Conservation (phyloP, 2,113 vertebrate genomes). For the Trinectes maculatus region DNA sequence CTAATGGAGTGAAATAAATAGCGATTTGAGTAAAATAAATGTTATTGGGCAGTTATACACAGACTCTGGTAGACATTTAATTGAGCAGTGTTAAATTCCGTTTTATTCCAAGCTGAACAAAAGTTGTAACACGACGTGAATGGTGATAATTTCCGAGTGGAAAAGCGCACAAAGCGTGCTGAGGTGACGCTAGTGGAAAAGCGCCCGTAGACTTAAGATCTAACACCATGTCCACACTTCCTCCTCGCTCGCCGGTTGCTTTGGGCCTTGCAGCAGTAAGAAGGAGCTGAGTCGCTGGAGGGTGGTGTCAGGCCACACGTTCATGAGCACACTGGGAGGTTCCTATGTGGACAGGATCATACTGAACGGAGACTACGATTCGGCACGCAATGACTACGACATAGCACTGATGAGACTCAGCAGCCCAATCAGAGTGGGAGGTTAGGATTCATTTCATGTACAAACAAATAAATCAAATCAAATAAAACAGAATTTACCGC, state of each 20-base stretch:
- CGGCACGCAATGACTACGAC: conserved; percentile 81
- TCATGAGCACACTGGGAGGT: conserved; percentile 62
- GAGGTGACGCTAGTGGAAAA: too few relatives aligned
- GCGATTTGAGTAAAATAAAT: too few relatives aligned
- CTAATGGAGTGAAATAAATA: too few relatives aligned
- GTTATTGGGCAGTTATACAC: too few relatives aligned
- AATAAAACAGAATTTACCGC: not conserved
- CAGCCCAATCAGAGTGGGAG: conserved; percentile 79
- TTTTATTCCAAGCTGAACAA: too few relatives aligned
- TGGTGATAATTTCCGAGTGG: too few relatives aligned
- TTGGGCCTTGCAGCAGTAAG: conserved; percentile 42
- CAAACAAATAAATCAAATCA: not conserved
- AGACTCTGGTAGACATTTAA: too few relatives aligned
- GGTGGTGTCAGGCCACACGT: conserved; percentile 78
- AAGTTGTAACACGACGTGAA: too few relatives aligned
- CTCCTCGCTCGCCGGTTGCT: not conserved
- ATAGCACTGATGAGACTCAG: conserved; percentile 88
- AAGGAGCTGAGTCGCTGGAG: conserved; percentile 82
- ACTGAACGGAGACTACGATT: conserved; percentile 56
- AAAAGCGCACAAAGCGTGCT: too few relatives aligned
- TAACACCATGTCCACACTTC: not conserved
- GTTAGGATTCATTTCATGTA: conserved; percentile 67
- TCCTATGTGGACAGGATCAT: conserved; percentile 86
- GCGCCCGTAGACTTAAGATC: too few relatives aligned
- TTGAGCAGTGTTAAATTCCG: too few relatives aligned